Evolutionary conservation across 2,797 vertebrate species (phyloP), one percentile per base, ranked within the genome.

Genomic region (Ataeniobius toweri): DNA sequence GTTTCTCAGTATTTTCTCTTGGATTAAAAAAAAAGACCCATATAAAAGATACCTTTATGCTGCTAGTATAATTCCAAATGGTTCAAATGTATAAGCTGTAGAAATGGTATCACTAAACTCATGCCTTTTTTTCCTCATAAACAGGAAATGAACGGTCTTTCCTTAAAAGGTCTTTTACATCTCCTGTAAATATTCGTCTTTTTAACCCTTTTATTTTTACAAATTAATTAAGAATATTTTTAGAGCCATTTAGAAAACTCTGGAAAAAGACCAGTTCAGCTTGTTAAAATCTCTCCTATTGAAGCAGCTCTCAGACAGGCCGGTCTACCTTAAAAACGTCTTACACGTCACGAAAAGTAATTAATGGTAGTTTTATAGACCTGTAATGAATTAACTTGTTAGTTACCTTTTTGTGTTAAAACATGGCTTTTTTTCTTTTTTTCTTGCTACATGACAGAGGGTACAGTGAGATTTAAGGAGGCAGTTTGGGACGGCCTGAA

Each of bases 181-280:
- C 26, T 51, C 51, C 26, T 28, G 9, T 24, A 50, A 74, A 26
- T 24, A 26, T 26, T 72, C 6, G 51, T 41, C 70, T 76, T 73
- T 80, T 73, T 73, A 65, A 44, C n/a, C 36, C 67, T 75, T 71
- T 85, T 76, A 13, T 73, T 75, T 82, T 79, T 65, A 81, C 78
- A 77, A 77, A 28, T 63, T 67, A 13, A 65, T 4, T 14, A n/a
- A 56, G 5, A 77, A 63, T 63, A 75, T 73, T 73, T 61, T 69
- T 48, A 59, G 7, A 48, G 39, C 50, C 53, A 22, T 14, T 67
- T 36, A 58, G 18, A 69, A 44, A 39, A 75, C 44, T 36, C 65
- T 78, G 55, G 77, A 87, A 85, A 71, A 46, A 68, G 73, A 77
- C 67, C 73, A 58, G 28, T 53, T 50, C 22, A 53, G 22, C 14